Evolutionary conservation across 1,140 invertebrate species (phyloP).

Genomic region (Acromyrmex charruanus): DNA sequence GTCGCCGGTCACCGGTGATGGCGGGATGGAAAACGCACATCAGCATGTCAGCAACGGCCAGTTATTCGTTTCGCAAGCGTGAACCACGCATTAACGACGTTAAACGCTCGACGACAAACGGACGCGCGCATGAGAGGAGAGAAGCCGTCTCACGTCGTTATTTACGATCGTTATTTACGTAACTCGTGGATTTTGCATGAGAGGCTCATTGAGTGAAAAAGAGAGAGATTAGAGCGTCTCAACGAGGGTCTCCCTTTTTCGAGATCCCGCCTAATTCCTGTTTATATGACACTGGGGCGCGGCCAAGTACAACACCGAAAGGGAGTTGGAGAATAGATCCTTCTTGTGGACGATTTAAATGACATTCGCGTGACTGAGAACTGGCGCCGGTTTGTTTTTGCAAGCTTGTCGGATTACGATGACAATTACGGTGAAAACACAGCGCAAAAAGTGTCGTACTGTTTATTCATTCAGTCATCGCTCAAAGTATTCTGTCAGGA

Average conservation of each 20-base stretch:
- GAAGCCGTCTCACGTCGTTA: conserved; percentile 21
- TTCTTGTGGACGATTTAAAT: conserved; percentile 24
- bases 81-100: conserved; percentile 20
- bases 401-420: background rate
- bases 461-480: background rate
- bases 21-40: conserved; percentile 18
- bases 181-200: conserved; percentile 54
- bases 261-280: conserved; percentile 52
- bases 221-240: conserved; percentile 42
- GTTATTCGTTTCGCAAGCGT: conserved; percentile 41
- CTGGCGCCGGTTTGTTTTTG: background rate
- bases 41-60: background rate
- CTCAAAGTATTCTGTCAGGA: background rate
- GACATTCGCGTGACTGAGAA: background rate
- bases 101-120: conserved; percentile 37
- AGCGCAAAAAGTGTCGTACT: background rate
- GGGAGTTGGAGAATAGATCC: conserved; percentile 2
- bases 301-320: conserved; percentile 11
- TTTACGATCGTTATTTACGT: conserved; percentile 11
- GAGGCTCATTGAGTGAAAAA: background rate
- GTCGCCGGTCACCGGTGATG: conserved; percentile 1
- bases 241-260: background rate
- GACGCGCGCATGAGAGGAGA: background rate
- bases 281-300: conserved; percentile 55
- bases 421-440: background rate